Evolutionary conservation across 2,888 invertebrate species (phyloP).

Genomic region (Caenorhabditis sp.): DNA sequence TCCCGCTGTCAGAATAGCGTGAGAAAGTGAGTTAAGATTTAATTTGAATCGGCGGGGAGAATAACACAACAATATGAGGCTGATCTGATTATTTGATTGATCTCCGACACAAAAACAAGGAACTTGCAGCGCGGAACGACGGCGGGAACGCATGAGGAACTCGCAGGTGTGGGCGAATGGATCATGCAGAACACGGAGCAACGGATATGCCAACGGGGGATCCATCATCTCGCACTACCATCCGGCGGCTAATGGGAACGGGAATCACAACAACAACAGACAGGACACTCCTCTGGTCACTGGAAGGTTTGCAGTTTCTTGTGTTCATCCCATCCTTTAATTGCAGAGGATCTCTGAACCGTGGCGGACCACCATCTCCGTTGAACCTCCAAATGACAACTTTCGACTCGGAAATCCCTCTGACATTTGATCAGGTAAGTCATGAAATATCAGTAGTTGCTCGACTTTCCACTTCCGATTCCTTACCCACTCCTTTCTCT

Average conservation of each 20-base stretch:
- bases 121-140: constrained; percentile 67
- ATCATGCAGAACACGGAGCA: constrained; percentile 64
- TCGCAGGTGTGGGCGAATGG: constrained; percentile 72
- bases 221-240: constrained; percentile 62
- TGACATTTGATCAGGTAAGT: constrained; percentile 78
- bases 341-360: constrained; percentile 50
- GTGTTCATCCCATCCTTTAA: not conserved
- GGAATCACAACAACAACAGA: constrained; percentile 47
- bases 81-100: constrained; percentile 1
- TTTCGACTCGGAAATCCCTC: constrained; percentile 73
- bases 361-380: constrained; percentile 68
- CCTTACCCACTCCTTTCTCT: constrained; percentile 38
- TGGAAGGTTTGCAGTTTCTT: constrained; percentile 17
- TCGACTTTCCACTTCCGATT: constrained; percentile 20
- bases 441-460: too few relatives aligned
- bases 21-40: constrained; percentile 63
- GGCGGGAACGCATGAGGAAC: constrained; percentile 66
- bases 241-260: constrained; percentile 56
- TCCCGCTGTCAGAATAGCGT: constrained; percentile 78
- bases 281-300: constrained; percentile 62
- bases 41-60: not conserved
- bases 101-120: constrained; percentile 8
- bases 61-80: not conserved
- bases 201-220: constrained; percentile 69
- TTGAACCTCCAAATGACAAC: constrained; percentile 75